These are phyloP conservation scores for Exocentrus adspersus DNA, from an alignment of 2,888 invertebrate species.

Conservation along the genomic window DNA sequence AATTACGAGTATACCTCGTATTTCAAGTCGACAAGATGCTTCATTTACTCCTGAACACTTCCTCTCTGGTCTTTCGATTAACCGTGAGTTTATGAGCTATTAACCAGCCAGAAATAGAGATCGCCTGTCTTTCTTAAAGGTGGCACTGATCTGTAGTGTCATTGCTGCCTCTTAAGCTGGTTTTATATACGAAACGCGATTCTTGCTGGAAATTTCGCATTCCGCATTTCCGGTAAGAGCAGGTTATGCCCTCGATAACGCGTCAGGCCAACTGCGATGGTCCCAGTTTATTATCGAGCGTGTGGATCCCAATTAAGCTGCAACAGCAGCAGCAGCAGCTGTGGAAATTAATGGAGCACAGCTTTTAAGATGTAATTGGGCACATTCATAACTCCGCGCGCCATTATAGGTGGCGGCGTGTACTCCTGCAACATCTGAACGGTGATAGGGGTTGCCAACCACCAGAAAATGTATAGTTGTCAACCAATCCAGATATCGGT, in stretches of 20 bases:
- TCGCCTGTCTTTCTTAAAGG: constrained; percentile 11
- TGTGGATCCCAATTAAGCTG: constrained; percentile 71
- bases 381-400: constrained; percentile 69
- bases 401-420: constrained; percentile 42
- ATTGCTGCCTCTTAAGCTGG: constrained; percentile 41
- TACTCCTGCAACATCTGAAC: constrained; percentile 51
- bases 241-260: constrained; percentile 41
- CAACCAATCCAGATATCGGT: no score
- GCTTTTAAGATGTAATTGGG: constrained; percentile 74
- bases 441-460: no score
- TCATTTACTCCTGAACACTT: no score
- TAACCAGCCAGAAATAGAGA: not conserved
- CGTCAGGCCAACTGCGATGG: constrained; percentile 37
- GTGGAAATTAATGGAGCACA: constrained; percentile 73
- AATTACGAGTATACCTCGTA: no score
- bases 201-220: no score
- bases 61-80: no score
- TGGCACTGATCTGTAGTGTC: constrained; percentile 40
- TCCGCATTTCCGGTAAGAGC: constrained; percentile 49
- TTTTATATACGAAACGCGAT: no score
- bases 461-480: no score
- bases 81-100: not conserved
- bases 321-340: constrained; percentile 72
- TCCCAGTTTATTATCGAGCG: constrained; percentile 67
- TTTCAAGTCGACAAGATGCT: no score